A percentile compares a stretch with the other conserved stretches of the same genome.
Evolutionary conservation across 2,888 invertebrate species (phyloP).

Genomic region (Rhamnusium bicolor): DNA sequence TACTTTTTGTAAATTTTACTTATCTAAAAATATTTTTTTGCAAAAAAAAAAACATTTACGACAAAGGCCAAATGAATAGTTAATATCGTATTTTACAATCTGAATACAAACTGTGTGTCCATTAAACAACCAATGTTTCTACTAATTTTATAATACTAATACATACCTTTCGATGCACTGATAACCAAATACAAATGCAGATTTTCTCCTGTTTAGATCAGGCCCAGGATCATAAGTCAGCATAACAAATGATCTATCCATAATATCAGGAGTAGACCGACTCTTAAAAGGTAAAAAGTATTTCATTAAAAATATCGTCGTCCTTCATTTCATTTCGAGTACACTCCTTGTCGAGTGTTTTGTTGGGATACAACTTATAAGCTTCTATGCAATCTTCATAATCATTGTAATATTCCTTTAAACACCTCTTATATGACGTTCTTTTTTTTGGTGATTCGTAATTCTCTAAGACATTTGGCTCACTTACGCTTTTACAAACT

Average conservation of each 20-base stretch:
- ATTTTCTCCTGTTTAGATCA: constrained; percentile 73
- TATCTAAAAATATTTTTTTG: too few relatives aligned
- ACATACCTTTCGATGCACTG: constrained; percentile 53
- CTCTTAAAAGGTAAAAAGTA: constrained; percentile 71
- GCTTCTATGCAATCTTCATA: constrained; percentile 77
- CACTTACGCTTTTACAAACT: constrained; percentile 64
- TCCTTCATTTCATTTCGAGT: constrained; percentile 66
- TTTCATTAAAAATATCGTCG: constrained; percentile 65
- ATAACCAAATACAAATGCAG: constrained; percentile 69
- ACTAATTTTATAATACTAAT: background rate
- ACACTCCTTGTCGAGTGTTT: constrained; percentile 59
- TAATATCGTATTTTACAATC: too few relatives aligned
- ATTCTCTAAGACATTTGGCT: constrained; percentile 64
- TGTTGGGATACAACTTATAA: constrained; percentile 42
- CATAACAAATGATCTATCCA: constrained; percentile 67
- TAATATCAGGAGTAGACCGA: constrained; percentile 75
- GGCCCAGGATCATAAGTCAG: constrained; percentile 72
- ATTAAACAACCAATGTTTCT: too few relatives aligned
- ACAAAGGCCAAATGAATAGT: too few relatives aligned
- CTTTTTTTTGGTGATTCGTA: constrained; percentile 44
- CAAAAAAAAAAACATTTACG: too few relatives aligned
- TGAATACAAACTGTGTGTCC: too few relatives aligned
- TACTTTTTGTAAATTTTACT: too few relatives aligned
- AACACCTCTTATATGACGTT: constrained; percentile 60
- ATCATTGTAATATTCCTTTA: constrained; percentile 78